A percentile compares a stretch with the other conserved stretches of the same genome.
Conservation (phyloP, 2,797 vertebrate species). For the Anniella stebbinsi region DNA sequence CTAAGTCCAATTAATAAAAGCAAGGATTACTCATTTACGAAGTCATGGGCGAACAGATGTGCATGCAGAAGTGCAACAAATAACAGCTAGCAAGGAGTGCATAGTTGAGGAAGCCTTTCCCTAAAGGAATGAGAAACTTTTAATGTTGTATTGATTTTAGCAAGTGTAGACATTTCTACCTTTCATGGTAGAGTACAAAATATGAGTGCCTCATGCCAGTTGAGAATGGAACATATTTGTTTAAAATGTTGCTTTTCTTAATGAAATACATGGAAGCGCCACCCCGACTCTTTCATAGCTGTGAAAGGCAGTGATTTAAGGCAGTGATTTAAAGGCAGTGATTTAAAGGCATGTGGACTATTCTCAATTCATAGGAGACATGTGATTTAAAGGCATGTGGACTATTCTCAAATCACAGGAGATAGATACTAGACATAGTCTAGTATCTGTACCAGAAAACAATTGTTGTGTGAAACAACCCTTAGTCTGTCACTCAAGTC, state of each 20-base stretch:
- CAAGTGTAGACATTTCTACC: not conserved
- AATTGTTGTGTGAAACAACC: not conserved
- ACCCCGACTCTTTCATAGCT: not conserved
- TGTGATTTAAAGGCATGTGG: not conserved
- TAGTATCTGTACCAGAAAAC: not conserved
- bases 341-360: not conserved
- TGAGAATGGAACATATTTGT: not conserved
- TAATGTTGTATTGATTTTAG: not conserved
- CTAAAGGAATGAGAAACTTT: constrained; percentile 11
- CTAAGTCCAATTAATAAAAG: rapidly evolving
- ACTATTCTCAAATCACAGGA: not conserved
- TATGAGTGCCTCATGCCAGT: not conserved
- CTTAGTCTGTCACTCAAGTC: not conserved
- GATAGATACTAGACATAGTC: no score
- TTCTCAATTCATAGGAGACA: not conserved
- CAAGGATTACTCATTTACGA: rapidly evolving
- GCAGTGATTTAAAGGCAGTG: not conserved
- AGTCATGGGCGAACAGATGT: rapidly evolving
- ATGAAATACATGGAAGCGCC: not conserved
- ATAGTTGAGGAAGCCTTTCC: rapidly evolving
- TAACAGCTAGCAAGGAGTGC: not conserved
- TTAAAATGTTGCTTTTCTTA: not conserved
- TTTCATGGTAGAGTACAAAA: not conserved
- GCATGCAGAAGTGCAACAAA: not conserved
- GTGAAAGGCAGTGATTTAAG: not conserved